Percentiles rank a stretch among this genome's conserved stretches.
phyloP scores from a whole-genome alignment of 2,888 invertebrate species.

The Melangyna quadrimaculata region DNA sequence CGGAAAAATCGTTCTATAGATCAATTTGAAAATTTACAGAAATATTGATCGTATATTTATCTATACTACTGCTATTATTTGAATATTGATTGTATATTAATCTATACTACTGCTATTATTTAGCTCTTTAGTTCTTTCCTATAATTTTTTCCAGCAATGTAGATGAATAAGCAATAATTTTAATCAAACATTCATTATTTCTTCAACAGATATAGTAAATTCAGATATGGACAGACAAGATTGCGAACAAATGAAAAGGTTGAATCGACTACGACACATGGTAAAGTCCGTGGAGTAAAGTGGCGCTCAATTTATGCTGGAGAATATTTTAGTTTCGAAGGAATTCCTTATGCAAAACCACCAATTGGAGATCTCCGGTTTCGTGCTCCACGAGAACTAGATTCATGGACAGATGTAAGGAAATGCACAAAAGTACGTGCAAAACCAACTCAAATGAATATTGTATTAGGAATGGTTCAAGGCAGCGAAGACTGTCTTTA shows the following conservation, averaged over 20 bases:
- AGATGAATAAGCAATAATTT: too few species aligned
- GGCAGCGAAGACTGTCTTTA: constrained; percentile 83
- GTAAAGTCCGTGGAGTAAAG: constrained; percentile 79
- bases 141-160: too few species aligned
- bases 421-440: constrained; percentile 80
- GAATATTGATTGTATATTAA: too few species aligned
- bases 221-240: constrained; percentile 78
- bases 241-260: constrained; percentile 78
- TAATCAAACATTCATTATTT: background rate
- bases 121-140: too few species aligned
- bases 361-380: constrained; percentile 79
- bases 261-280: constrained; percentile 78
- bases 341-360: constrained; percentile 80
- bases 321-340: constrained; percentile 79
- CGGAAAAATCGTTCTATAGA: too few species aligned
- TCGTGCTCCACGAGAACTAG: constrained; percentile 81
- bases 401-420: constrained; percentile 80
- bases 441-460: constrained; percentile 79
- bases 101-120: too few species aligned
- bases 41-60: too few species aligned
- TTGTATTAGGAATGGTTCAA: constrained; percentile 78
- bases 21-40: too few species aligned
- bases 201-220: constrained; percentile 78
- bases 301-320: constrained; percentile 78
- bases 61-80: too few species aligned